Percentiles rank a stretch among this genome's conserved stretches.
These are phyloP conservation scores for Poecilia gillii DNA, from an alignment of 2,797 vertebrate genomes.

Conservation along the genomic window DNA sequence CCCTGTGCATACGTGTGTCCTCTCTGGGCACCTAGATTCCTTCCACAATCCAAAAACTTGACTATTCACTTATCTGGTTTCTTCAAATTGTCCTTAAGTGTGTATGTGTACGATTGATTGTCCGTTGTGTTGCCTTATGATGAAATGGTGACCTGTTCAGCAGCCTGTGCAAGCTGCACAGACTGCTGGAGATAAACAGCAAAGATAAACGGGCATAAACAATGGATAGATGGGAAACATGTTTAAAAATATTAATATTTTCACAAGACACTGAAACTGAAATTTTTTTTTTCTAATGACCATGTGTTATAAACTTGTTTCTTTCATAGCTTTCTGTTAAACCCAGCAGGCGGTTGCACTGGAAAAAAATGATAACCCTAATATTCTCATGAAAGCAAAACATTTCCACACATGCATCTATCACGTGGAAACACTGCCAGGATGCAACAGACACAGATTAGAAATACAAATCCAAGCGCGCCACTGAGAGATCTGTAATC, in stretches of 20 bases:
- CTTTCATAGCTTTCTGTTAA: neutral
- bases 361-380: neutral
- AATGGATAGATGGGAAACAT: neutral
- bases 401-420: conserved; percentile 30
- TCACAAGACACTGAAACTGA: neutral
- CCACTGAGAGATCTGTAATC: conserved; percentile 63
- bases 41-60: neutral
- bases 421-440: conserved; percentile 32
- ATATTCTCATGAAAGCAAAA: conserved; percentile 7
- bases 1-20: neutral
- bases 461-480: conserved; percentile 42
- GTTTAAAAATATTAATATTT: neutral
- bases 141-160: too few species aligned
- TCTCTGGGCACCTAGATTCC: neutral
- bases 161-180: too few species aligned
- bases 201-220: too few species aligned
- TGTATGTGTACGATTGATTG: neutral
- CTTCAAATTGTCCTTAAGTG: neutral
- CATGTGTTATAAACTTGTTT: too few species aligned
- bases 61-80: neutral
- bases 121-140: too few species aligned
- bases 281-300: neutral
- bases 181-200: too few species aligned
- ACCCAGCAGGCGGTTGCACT: neutral
- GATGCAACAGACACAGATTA: conserved; percentile 28